Base-by-base conservation (phyloP, 1,140 invertebrate genomes). In the Bradynema listronoti region DNA sequence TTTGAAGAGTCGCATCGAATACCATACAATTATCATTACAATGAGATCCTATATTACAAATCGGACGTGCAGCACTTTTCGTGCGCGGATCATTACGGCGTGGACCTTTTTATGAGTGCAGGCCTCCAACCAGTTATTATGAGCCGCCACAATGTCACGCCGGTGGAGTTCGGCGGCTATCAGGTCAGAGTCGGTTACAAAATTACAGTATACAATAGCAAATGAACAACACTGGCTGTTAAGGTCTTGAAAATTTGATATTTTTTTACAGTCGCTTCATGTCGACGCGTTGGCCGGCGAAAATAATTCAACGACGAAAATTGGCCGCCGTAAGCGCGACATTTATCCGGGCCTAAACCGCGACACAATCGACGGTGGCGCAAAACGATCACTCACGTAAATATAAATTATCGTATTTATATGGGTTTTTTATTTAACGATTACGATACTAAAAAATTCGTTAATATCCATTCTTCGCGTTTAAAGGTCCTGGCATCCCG, bases 341-440 rank as follows among this genome's bases (percentile, higher is more conserved):
- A 54, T 22, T 22, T 72, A 62, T 39, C 68, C 72, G 7, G 72
- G 75, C 1, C 47, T 69, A 7, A 75, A 75, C 50, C 62, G 69
- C 19, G 42, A 65, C 27, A 63, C 74, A n/a, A 72, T 73, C 36
- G 75, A 75, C 49, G 72, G 75, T 39, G 72, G 75, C 7, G 65
- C 72, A 9, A 77, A 72, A 52, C 47, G 34, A 9, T 45, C 72
- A 24, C 50, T 74, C 22, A 65, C 72, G 63, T 71, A 41, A 9
- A 32, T 27, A 16, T 45, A 43, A 50, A 24, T 11, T 42, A 32
- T 6, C 24, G 9, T 6, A 7, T 66, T 63, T 46, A 39, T 58
- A 51, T 69, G 16, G 7, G n/a, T 54, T 36, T 1, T 41, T 6
- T 34, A 9, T 32, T 59, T 29, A 4, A n/a, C 24, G 11, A 24